These are phyloP conservation scores for Hystrix cristata DNA, from an alignment of 2,113 vertebrate species.

Conservation along the genomic window DNA sequence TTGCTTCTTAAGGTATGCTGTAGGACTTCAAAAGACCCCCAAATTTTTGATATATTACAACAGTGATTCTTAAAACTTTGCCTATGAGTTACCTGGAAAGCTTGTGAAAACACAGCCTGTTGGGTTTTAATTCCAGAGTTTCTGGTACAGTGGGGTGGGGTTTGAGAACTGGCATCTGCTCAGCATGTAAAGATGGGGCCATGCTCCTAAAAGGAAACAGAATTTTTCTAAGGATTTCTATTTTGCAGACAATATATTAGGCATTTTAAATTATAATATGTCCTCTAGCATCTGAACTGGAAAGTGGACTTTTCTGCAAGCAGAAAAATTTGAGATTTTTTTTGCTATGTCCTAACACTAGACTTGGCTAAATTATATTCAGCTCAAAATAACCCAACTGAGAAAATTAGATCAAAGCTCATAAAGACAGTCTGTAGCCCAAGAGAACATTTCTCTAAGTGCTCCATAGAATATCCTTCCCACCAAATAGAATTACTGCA, in stretches of 20 bases:
- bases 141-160: background rate
- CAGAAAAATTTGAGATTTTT: background rate
- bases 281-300: background rate
- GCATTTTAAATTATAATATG: background rate
- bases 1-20: background rate
- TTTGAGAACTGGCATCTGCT: background rate
- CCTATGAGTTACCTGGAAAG: too few species aligned
- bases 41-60: background rate
- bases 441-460: conserved; percentile 61
- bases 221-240: background rate
- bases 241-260: background rate
- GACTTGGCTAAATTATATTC: conserved; percentile 25
- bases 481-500: conserved; percentile 47
- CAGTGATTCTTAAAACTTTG: background rate
- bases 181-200: background rate
- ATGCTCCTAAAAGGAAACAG: background rate
- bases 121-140: background rate
- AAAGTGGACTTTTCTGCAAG: background rate
- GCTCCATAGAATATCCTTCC: background rate
- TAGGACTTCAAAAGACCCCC: background rate
- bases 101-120: background rate
- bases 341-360: background rate
- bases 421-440: conserved; percentile 57
- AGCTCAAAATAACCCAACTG: conserved; percentile 29
- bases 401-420: conserved; percentile 72